Evolutionary conservation across 1,140 invertebrate species (phyloP).

Genomic region (Mercenaria mercenaria): DNA sequence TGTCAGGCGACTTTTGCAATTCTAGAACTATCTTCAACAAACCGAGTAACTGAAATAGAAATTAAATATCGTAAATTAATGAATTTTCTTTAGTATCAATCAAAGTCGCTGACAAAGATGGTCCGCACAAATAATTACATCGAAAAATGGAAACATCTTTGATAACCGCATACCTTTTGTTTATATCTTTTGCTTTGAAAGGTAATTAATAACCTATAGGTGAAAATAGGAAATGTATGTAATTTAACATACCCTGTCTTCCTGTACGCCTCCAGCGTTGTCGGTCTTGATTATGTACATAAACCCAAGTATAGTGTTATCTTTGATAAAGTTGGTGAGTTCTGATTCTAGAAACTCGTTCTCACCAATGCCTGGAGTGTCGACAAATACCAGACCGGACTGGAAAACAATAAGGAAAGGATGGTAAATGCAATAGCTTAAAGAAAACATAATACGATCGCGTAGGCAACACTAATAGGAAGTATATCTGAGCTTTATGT

Average conservation of each 20-base stretch:
- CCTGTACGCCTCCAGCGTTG: constrained; percentile 78
- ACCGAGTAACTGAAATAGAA: constrained; percentile 70
- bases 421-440: neutral
- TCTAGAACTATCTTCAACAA: constrained; percentile 73
- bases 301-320: constrained; percentile 72
- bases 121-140: too few species aligned
- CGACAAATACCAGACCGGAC: constrained; percentile 76
- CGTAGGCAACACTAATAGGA: too few species aligned
- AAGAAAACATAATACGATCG: too few species aligned
- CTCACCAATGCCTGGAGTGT: constrained; percentile 80
- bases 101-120: too few species aligned
- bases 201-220: too few species aligned
- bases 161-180: too few species aligned
- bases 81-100: too few species aligned
- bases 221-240: too few species aligned
- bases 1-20: constrained; percentile 34
- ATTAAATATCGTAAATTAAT: too few species aligned
- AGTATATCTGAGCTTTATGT: too few species aligned
- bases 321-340: constrained; percentile 71
- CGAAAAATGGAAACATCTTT: too few species aligned
- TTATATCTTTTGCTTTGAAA: too few species aligned
- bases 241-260: constrained; percentile 78
- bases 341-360: constrained; percentile 73
- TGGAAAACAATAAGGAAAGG: constrained; percentile 70
- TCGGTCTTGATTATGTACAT: constrained; percentile 80